A percentile compares a stretch with the other conserved stretches of the same genome.
Evolutionary conservation across 2,888 invertebrate species (phyloP).

Genomic region (Drosophila buzzatii): DNA sequence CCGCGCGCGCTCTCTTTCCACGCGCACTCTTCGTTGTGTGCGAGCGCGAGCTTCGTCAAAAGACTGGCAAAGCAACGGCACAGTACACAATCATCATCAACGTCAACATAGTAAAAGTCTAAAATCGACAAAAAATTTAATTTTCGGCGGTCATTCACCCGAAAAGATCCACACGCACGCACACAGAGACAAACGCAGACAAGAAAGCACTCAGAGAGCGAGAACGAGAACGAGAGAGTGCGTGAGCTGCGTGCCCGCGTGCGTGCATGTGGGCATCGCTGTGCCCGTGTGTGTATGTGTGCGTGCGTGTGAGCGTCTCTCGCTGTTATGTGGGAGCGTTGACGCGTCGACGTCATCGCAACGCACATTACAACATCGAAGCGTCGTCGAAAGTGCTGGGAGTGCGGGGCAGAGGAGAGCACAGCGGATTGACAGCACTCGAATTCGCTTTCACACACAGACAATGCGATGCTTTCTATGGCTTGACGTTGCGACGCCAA

Average conservation of each 20-base stretch:
- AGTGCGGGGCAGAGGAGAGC: neutral
- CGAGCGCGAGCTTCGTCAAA: constrained; percentile 37
- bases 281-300: neutral
- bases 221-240: constrained; percentile 28
- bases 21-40: neutral
- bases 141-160: constrained; percentile 85
- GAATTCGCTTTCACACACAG: constrained; percentile 62
- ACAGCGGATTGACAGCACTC: constrained; percentile 24
- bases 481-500: constrained; percentile 51
- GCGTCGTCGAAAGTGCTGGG: constrained; percentile 8
- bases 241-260: constrained; percentile 35
- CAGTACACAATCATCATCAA: constrained; percentile 63
- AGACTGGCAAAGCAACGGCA: constrained; percentile 47
- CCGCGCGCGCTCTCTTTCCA: neutral
- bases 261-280: neutral
- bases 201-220: constrained; percentile 39
- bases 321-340: constrained; percentile 68
- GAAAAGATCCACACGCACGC: constrained; percentile 59
- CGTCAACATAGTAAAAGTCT: constrained; percentile 84
- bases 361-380: constrained; percentile 72
- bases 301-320: constrained; percentile 29
- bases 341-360: constrained; percentile 61
- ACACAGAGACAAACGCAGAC: constrained; percentile 16
- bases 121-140: constrained; percentile 83
- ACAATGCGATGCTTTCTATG: constrained; percentile 69